Conservation (phyloP, 2,113 vertebrate genomes). For the Ivindomyrus marchei region DNA sequence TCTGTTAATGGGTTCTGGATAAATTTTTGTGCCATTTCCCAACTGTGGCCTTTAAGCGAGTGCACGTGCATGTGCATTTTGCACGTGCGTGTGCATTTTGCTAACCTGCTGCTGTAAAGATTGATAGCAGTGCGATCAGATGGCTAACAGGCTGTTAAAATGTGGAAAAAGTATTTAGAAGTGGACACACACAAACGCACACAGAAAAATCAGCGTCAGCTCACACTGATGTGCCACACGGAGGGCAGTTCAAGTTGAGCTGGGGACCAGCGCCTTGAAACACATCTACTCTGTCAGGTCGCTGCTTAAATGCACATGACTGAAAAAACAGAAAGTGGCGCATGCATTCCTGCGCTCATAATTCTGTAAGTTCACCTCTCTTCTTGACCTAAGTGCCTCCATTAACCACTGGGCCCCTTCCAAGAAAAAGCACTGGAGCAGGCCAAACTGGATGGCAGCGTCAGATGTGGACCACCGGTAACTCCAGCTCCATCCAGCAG, state of each 20-base stretch:
- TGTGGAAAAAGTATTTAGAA: constrained; percentile 39
- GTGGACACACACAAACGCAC: constrained; percentile 7
- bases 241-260: constrained; percentile 51
- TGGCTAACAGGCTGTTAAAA: constrained; percentile 62
- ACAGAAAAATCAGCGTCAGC: constrained; percentile 37
- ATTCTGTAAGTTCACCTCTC: constrained; percentile 57
- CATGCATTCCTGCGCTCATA: constrained; percentile 61
- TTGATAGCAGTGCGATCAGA: constrained; percentile 61
- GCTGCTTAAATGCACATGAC: constrained; percentile 57
- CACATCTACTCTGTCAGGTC: constrained; percentile 55
- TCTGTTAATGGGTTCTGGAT: constrained; percentile 74
- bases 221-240: constrained; percentile 55
- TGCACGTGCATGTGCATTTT: constrained; percentile 54
- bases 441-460: constrained; percentile 46
- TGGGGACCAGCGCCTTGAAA: constrained; percentile 45
- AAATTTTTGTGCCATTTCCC: constrained; percentile 46
- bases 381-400: constrained; percentile 56
- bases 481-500: constrained; percentile 29
- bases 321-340: constrained; percentile 61
- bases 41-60: constrained; percentile 60
- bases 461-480: constrained; percentile 47
- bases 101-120: constrained; percentile 55
- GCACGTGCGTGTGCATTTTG: constrained; percentile 53
- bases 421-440: constrained; percentile 53
- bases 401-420: constrained; percentile 47